Conservation (phyloP, 1,140 invertebrate genomes). For the Macrosteles quadrilineatus region DNA sequence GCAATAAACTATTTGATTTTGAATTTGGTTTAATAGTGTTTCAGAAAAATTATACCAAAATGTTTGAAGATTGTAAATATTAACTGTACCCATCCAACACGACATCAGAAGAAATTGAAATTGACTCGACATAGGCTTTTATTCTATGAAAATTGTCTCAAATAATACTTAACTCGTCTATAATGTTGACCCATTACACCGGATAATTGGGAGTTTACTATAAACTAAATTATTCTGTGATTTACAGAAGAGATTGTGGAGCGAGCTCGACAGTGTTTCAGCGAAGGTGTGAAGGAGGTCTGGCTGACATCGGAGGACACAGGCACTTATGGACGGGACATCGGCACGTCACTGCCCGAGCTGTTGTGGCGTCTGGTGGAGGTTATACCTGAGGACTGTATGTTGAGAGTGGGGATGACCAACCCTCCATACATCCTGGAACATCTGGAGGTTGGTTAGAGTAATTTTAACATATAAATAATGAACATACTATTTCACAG, state of each 20-base stretch:
- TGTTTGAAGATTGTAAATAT: too few relatives aligned
- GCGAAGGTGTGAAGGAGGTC: constrained; percentile 94
- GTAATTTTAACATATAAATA: too few relatives aligned
- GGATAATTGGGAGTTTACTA: constrained; percentile 79
- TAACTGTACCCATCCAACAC: constrained; percentile 98
- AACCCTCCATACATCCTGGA: constrained; percentile 98
- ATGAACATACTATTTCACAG: too few relatives aligned
- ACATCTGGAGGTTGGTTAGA: constrained; percentile 73
- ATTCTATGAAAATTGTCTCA: constrained; percentile 84
- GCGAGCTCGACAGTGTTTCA: constrained; percentile 79
- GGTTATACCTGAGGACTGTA: constrained; percentile 88
- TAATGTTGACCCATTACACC: too few relatives aligned
- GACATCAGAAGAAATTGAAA: constrained; percentile 94
- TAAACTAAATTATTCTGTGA: constrained; percentile 47
- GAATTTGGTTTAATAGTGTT: too few relatives aligned
- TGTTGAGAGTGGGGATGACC: constrained; percentile 92
- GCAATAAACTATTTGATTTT: too few relatives aligned
- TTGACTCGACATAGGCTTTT: constrained; percentile 84
- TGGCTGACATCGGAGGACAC: constrained; percentile 99
- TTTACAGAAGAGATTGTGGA: constrained; percentile 72
- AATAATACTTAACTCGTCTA: too few relatives aligned
- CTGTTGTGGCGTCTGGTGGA: constrained; percentile 85
- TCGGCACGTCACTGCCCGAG: constrained; percentile 84
- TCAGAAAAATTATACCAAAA: too few relatives aligned
- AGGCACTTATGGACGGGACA: constrained; percentile 95